phyloP scores from a whole-genome alignment of 2,113 vertebrate species.

The Albula goreensis region DNA sequence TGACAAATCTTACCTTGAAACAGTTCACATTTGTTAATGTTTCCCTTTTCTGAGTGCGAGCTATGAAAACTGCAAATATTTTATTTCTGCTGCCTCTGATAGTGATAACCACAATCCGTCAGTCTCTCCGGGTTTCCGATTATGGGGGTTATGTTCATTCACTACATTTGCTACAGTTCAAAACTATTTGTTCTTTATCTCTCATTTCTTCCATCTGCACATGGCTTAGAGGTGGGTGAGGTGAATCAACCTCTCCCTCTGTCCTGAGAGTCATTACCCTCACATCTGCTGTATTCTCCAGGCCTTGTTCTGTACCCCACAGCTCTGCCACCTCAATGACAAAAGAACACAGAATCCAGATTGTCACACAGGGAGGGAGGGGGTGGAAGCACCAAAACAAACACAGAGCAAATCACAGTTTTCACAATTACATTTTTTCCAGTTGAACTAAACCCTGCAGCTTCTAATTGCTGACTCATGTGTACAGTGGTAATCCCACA shows the following conservation, averaged over 20 bases:
- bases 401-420: too few relatives aligned
- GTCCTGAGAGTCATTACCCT: background rate
- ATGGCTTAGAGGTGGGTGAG: too few relatives aligned
- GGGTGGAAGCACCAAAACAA: background rate
- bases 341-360: background rate
- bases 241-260: background rate
- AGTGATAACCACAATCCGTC: background rate
- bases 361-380: background rate
- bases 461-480: background rate
- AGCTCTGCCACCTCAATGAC: background rate
- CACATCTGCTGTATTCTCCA: background rate
- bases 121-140: background rate
- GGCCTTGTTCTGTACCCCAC: background rate
- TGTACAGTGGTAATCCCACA: background rate
- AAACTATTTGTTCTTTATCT: background rate
- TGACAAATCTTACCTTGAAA: too few relatives aligned
- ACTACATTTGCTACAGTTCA: background rate
- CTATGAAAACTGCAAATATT: too few relatives aligned
- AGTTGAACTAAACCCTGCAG: background rate
- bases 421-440: background rate
- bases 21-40: too few relatives aligned
- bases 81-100: too few relatives aligned
- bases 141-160: background rate
- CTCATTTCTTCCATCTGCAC: too few relatives aligned
- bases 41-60: too few relatives aligned